A percentile compares a stretch with the other conserved stretches of the same genome.
These are phyloP conservation scores for Aphrocallistes beatrix DNA, from an alignment of 37 sponge, comb jelly and placozoan species.

Conservation along the genomic window DNA sequence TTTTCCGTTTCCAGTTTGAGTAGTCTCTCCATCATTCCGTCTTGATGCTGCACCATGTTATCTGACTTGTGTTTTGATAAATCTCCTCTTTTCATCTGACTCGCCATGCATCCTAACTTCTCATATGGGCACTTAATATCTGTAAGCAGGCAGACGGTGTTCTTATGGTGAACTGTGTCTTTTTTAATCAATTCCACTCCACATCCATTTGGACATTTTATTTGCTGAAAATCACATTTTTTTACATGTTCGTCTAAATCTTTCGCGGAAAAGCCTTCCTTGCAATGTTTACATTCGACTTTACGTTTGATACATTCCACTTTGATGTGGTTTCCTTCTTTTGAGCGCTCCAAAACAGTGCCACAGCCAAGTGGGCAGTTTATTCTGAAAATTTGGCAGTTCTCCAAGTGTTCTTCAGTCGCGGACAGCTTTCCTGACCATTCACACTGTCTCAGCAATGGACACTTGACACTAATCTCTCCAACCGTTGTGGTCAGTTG, in stretches of 20 bases:
- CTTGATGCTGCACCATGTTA: not conserved
- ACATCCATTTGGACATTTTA: not conserved
- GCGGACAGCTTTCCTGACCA: conserved; percentile 7
- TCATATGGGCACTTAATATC: not conserved
- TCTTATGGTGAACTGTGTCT: not conserved
- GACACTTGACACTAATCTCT: not conserved
- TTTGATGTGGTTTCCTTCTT: not conserved
- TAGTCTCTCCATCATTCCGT: not conserved
- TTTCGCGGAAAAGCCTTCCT: not conserved
- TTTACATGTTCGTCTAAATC: not conserved
- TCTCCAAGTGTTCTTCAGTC: not conserved
- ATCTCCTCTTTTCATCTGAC: not conserved
- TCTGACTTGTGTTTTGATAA: not conserved
- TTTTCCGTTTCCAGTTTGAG: not conserved
- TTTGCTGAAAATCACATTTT: not conserved
- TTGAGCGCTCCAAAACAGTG: not conserved
- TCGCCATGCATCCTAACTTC: not conserved
- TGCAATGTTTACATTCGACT: not conserved
- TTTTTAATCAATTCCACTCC: not conserved
- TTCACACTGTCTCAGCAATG: not conserved
- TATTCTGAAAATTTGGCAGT: not conserved
- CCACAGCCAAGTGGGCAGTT: not conserved
- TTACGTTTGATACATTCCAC: not conserved
- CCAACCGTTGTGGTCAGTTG: not conserved
- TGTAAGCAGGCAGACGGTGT: not conserved